Conservation (phyloP, 1,140 invertebrate genomes). For the Diabrotica undecimpunctata region DNA sequence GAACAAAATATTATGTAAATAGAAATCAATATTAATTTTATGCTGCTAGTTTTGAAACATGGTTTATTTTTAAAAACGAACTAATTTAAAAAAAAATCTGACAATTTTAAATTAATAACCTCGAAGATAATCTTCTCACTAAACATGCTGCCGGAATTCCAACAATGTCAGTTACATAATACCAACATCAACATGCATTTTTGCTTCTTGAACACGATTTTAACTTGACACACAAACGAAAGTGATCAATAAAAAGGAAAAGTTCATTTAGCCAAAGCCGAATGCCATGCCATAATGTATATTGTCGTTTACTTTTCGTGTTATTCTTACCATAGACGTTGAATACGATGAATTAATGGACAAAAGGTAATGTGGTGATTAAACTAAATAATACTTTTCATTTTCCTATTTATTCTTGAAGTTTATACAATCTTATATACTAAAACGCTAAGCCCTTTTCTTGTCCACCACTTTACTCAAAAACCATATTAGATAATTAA, state of each 20-base stretch:
- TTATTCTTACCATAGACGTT: background rate
- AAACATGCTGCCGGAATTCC: background rate
- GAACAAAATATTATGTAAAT: no score
- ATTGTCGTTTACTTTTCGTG: background rate
- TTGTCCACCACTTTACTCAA: no score
- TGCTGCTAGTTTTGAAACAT: no score
- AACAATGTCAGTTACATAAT: constrained; percentile 7
- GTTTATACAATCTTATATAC: no score
- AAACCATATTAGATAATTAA: no score
- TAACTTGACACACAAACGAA: constrained; percentile 13
- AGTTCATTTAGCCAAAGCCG: constrained; percentile 13
- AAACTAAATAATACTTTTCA: no score
- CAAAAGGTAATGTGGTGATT: no score
- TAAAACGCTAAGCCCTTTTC: no score
- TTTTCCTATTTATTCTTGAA: no score
- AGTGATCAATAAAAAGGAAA: constrained; percentile 17
- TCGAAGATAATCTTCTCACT: background rate
- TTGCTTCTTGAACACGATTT: constrained; percentile 7
- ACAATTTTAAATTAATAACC: background rate
- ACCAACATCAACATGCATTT: background rate
- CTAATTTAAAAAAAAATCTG: background rate
- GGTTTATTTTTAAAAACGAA: background rate
- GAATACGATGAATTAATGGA: background rate
- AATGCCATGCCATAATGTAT: constrained; percentile 2
- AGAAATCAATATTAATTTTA: no score